Evolutionary conservation across 2,797 vertebrate genomes (phyloP), one percentile per base, ranked within the genome.

Genomic region (Clarias fuscus): DNA sequence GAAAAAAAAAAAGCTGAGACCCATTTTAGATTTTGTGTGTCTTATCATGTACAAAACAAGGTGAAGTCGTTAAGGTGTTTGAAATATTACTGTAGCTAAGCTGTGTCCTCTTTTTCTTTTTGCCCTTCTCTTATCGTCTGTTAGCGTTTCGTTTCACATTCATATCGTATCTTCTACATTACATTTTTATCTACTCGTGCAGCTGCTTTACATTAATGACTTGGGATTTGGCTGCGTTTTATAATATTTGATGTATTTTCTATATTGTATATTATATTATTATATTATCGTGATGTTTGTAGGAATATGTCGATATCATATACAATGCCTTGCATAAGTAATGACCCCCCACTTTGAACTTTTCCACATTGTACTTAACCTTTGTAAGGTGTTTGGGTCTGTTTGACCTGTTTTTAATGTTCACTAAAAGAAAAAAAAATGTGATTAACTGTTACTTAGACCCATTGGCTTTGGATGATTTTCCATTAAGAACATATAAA

Each of bases 161-260:
- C 61, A 22, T 68, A 82, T 30, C 58, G 68, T 17, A 67, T 53
- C n/a, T 30, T 5, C 17, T 27, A 20, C 20, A 58, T 68, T 82
- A 56, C 18, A 56, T 68, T 68, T 48, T 30, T 82, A 56, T 68
- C 80, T 20, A 5, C 43, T 56, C 10, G 3, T 82, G 62, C 40
- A 82, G 40, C 43, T 82, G 64, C 27, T 68, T 22, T 22, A 30
- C 43, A 56, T 65, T 81, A 80, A 80, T n/a, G 43, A 56, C 59
- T 64, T 14, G 7, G 22, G 30, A 61, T 80, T 64, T 43, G 64
- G 1, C 24, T 30, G 43, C 27, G 5, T 68, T 67, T 6, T 82
- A 82, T 82, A 68, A 53, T 70, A 27, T 30, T 30, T 68, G n/a
- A 53, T 30, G 48, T 13, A 27, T 27, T 10, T 67, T 4, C 1